Evolutionary conservation across 2,797 vertebrate genomes (phyloP).

Genomic region (Betta splendens): DNA sequence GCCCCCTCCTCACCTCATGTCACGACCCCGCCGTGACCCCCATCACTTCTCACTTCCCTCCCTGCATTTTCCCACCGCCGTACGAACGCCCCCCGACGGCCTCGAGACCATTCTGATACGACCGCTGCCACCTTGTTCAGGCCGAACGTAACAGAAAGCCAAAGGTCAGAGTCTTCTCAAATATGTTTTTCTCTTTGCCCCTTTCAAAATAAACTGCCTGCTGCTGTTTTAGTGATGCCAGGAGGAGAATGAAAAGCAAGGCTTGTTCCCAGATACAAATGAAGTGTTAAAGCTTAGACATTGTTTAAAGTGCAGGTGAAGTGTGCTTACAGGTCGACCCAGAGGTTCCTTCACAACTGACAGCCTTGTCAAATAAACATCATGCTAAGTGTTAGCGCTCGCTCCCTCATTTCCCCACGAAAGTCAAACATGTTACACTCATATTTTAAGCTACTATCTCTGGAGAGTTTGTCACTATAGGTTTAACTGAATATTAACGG

Average conservation of each 20-base stretch:
- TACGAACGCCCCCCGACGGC: constrained; percentile 31
- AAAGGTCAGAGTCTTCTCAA: constrained; percentile 48
- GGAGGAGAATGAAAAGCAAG: constrained; percentile 26
- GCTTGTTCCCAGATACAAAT: constrained; percentile 46
- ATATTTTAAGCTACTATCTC: constrained; percentile 49
- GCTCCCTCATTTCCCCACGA: constrained; percentile 44
- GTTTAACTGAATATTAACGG: constrained; percentile 54
- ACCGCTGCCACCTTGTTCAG: constrained; percentile 48
- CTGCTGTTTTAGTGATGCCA: constrained; percentile 24
- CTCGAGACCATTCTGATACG: constrained; percentile 36
- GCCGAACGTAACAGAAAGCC: constrained; percentile 40
- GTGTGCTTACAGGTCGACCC: constrained; percentile 55
- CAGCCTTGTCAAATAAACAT: constrained; percentile 72
- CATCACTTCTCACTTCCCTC: constrained; percentile 64
- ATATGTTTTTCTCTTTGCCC: constrained; percentile 33
- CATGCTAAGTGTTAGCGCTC: constrained; percentile 56
- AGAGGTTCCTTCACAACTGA: constrained; percentile 52
- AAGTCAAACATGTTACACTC: constrained; percentile 47
- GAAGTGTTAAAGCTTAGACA: constrained; percentile 30
- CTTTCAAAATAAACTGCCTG: constrained; percentile 58
- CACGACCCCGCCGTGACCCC: constrained; percentile 57
- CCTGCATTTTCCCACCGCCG: constrained; percentile 66
- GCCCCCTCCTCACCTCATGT: constrained; percentile 46
- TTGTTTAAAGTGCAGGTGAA: constrained; percentile 61
- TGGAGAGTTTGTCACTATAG: constrained; percentile 28